These are phyloP conservation scores for Fragum sueziense DNA, from an alignment of 2,888 invertebrate genomes.

Conservation along the genomic window DNA sequence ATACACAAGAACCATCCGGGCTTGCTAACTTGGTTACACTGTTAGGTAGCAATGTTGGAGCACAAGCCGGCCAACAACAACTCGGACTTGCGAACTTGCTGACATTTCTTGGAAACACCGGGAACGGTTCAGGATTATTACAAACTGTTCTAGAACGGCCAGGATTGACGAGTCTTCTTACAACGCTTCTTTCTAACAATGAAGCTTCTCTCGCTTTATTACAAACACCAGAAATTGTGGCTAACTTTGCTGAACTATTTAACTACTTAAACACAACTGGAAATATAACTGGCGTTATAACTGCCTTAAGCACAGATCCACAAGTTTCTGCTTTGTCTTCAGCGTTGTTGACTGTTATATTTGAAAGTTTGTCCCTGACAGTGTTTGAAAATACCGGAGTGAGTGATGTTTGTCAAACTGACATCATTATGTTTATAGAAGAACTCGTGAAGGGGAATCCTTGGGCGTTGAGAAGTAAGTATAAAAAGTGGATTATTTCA, in stretches of 20 bases:
- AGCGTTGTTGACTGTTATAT: background rate
- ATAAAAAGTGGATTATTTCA: background rate
- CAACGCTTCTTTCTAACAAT: background rate
- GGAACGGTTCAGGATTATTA: background rate
- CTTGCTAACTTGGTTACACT: too few relatives aligned
- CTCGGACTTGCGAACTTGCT: too few relatives aligned
- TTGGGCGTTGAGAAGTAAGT: constrained; percentile 29
- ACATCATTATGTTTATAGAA: background rate
- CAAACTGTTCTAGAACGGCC: background rate
- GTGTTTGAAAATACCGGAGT: background rate
- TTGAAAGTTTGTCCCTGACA: background rate
- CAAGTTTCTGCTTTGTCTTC: background rate
- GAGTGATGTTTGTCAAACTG: constrained; percentile 2
- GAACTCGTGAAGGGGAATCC: background rate
- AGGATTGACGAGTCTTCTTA: background rate
- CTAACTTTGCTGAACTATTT: background rate
- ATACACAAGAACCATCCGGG: too few relatives aligned
- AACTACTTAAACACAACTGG: constrained; percentile 2
- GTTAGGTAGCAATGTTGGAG: too few relatives aligned
- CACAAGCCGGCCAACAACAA: too few relatives aligned
- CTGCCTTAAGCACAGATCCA: background rate
- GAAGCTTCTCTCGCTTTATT: background rate
- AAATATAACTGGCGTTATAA: background rate
- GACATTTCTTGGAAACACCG: background rate
- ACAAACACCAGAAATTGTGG: background rate